Conservation (phyloP, 2,113 vertebrate genomes). For the Callithrix jacchus region DNA sequence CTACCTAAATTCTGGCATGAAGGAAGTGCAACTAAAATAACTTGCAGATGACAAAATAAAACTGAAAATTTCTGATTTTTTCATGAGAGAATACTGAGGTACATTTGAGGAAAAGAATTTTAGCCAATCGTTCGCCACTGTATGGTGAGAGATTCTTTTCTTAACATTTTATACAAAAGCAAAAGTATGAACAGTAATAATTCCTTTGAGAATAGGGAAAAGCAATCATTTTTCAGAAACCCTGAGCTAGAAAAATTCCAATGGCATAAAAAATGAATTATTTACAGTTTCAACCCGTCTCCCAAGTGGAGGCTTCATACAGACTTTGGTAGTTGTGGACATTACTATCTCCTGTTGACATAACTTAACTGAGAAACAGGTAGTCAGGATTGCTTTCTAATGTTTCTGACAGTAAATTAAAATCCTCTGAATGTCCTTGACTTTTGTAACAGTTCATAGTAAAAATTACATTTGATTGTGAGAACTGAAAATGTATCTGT, state of each 20-base stretch:
- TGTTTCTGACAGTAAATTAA: not conserved
- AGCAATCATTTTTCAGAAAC: not conserved
- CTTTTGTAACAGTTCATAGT: not conserved
- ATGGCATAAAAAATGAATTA: not conserved
- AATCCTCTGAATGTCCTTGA: not conserved
- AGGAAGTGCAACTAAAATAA: not conserved
- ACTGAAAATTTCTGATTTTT: not conserved
- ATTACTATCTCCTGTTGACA: not conserved
- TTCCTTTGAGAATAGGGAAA: not conserved
- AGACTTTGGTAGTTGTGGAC: not conserved
- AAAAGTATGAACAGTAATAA: not conserved
- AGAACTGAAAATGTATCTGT: not conserved
- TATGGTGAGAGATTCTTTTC: not conserved
- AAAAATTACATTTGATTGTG: not conserved
- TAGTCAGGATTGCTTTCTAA: not conserved
- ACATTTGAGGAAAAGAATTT: not conserved
- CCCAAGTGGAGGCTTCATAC: not conserved
- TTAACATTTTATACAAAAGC: not conserved
- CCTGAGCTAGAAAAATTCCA: not conserved
- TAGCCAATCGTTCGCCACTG: not conserved
- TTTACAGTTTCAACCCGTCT: not conserved
- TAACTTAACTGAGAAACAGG: not conserved
- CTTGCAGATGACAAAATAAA: not conserved
- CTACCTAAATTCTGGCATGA: not conserved
- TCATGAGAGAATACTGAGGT: not conserved